phyloP scores from a whole-genome alignment of 2,888 invertebrate genomes.

The Zaprionus lineosus region DNA sequence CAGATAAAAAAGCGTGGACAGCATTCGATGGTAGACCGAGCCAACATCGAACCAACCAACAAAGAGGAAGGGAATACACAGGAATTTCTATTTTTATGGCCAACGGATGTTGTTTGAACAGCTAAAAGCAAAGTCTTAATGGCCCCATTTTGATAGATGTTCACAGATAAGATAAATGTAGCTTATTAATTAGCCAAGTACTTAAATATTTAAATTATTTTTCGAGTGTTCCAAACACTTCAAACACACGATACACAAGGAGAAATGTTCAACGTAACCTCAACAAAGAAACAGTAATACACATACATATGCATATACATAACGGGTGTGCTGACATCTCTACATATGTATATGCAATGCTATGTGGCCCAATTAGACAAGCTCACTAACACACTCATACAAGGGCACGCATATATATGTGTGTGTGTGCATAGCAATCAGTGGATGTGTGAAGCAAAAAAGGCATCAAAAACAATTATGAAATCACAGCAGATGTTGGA shows the following conservation, averaged over 20 bases:
- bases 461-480: conserved; percentile 69
- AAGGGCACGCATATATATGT: conserved; percentile 1
- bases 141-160: conserved; percentile 48
- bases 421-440: conserved; percentile 36
- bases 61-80: conserved; percentile 5
- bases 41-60: neutral
- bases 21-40: conserved; percentile 29
- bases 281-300: conserved; percentile 8
- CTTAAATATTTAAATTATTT: neutral
- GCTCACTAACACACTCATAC: conserved; percentile 39
- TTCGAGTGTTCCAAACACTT: conserved; percentile 4
- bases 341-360: conserved; percentile 24
- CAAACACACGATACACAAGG: conserved; percentile 4
- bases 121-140: conserved; percentile 46
- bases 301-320: neutral
- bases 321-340: conserved; percentile 5
- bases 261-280: conserved; percentile 18
- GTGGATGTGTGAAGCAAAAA: conserved; percentile 38
- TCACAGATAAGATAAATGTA: conserved; percentile 42
- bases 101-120: conserved; percentile 46
- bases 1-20: conserved; percentile 66
- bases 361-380: conserved; percentile 61
- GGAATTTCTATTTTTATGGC: conserved; percentile 65
- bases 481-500: conserved; percentile 78
- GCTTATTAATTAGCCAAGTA: conserved; percentile 43